phyloP scores from a whole-genome alignment of 2,797 vertebrate genomes.

The Peromyscus melanophrys region DNA sequence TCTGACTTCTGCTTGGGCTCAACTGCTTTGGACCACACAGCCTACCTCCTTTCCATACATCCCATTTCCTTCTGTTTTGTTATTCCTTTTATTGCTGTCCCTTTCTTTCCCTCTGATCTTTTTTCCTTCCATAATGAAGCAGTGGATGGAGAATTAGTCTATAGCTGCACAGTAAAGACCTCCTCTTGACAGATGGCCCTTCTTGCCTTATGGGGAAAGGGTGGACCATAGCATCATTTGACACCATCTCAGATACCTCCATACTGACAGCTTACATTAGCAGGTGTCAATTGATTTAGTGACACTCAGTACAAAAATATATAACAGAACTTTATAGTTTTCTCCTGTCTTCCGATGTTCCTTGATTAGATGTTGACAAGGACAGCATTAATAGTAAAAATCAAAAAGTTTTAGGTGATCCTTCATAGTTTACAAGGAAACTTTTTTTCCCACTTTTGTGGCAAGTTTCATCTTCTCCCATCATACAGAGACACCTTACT shows the following conservation, averaged over 20 bases:
- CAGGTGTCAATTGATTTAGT: constrained; percentile 3
- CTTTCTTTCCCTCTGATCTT: background rate
- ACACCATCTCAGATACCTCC: background rate
- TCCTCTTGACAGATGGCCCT: background rate
- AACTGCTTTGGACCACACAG: background rate
- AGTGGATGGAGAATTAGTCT: background rate
- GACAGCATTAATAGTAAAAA: background rate
- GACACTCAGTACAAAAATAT: background rate
- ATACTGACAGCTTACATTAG: background rate
- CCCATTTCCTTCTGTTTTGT: constrained; percentile 33
- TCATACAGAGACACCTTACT: background rate
- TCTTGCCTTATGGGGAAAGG: background rate
- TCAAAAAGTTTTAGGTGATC: background rate
- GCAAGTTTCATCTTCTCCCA: background rate
- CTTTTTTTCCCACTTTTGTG: background rate
- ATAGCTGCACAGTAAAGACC: background rate
- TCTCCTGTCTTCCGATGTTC: background rate
- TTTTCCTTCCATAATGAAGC: background rate
- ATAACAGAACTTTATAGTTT: background rate
- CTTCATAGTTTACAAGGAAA: constrained; percentile 37
- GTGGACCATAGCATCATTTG: background rate
- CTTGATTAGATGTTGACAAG: constrained; percentile 46
- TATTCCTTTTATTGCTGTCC: background rate
- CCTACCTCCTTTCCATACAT: background rate
- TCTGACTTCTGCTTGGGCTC: background rate